A percentile compares a stretch with the other conserved stretches of the same genome.
phyloP scores from a whole-genome alignment of 2,888 invertebrate species.

The Parnassius glacialis region DNA sequence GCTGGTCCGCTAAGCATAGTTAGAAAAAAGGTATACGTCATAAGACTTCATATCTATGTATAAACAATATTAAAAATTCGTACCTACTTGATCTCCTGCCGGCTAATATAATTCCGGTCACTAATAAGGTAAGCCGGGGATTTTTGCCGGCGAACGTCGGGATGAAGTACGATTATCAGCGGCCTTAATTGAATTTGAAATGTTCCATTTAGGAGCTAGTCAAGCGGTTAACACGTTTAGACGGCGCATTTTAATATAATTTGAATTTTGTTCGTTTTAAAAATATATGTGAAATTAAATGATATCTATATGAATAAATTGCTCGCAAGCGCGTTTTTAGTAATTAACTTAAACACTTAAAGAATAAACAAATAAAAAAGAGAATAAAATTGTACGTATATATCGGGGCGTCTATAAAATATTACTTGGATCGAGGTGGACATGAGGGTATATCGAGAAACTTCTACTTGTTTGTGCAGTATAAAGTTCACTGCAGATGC shows the following conservation, averaged over 20 bases:
- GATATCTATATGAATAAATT: too few species aligned
- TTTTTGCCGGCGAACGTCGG: slow-evolving; percentile 5
- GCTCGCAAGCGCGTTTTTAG: too few species aligned
- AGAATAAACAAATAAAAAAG: too few species aligned
- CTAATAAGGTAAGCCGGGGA: slow-evolving; percentile 9
- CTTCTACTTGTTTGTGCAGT: too few species aligned
- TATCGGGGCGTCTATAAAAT: too few species aligned
- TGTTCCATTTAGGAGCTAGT: slow-evolving; percentile 11
- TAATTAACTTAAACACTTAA: too few species aligned
- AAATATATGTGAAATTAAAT: too few species aligned
- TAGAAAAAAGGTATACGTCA: background rate
- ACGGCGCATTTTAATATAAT: background rate
- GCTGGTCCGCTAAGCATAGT: background rate
- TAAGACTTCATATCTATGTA: background rate
- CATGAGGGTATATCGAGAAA: too few species aligned
- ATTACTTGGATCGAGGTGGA: too few species aligned
- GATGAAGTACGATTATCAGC: slow-evolving; percentile 1
- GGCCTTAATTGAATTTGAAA: slow-evolving; percentile 6
- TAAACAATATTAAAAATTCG: background rate
- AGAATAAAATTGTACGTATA: too few species aligned
- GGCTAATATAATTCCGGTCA: background rate
- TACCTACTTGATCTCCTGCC: background rate
- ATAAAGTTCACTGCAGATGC: too few species aligned
- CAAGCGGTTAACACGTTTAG: slow-evolving; percentile 9
- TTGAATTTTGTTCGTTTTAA: background rate